Evolutionary conservation across 2,888 invertebrate genomes (phyloP).

Genomic region (Phragmatobia fuliginosa): DNA sequence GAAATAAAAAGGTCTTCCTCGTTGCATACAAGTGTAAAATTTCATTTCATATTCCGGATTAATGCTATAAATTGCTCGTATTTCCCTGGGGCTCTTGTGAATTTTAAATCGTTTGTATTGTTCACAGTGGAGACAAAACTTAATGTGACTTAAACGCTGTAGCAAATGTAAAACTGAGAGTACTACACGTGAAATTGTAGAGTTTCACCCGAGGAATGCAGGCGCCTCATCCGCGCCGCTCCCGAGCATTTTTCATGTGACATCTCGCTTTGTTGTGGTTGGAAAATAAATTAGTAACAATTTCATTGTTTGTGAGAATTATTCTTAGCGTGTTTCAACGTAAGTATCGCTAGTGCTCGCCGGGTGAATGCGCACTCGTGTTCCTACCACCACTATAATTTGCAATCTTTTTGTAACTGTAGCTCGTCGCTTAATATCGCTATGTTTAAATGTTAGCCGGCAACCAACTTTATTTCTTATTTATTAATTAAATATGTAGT

Average conservation of each 20-base stretch:
- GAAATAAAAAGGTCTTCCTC: constrained; percentile 63
- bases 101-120: constrained; percentile 78
- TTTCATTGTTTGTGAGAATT: constrained; percentile 85
- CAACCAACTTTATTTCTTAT: background rate
- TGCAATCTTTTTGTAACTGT: constrained; percentile 39
- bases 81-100: constrained; percentile 65
- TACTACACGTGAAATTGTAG: constrained; percentile 74
- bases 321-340: constrained; percentile 62
- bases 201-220: constrained; percentile 76
- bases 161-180: constrained; percentile 75
- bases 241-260: constrained; percentile 84
- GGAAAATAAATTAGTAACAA: constrained; percentile 86
- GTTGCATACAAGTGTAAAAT: constrained; percentile 71
- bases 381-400: constrained; percentile 43
- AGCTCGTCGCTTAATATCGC: constrained; percentile 39
- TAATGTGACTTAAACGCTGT: constrained; percentile 79
- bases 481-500: background rate
- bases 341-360: constrained; percentile 43
- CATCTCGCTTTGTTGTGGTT: constrained; percentile 85
- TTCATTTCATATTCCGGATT: constrained; percentile 76
- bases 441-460: constrained; percentile 36
- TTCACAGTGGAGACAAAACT: constrained; percentile 72
- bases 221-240: constrained; percentile 72
- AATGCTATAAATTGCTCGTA: constrained; percentile 75
- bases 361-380: constrained; percentile 46